Evolutionary conservation across 2,113 vertebrate genomes (phyloP).

Genomic region (Dasyurus viverrinus): DNA sequence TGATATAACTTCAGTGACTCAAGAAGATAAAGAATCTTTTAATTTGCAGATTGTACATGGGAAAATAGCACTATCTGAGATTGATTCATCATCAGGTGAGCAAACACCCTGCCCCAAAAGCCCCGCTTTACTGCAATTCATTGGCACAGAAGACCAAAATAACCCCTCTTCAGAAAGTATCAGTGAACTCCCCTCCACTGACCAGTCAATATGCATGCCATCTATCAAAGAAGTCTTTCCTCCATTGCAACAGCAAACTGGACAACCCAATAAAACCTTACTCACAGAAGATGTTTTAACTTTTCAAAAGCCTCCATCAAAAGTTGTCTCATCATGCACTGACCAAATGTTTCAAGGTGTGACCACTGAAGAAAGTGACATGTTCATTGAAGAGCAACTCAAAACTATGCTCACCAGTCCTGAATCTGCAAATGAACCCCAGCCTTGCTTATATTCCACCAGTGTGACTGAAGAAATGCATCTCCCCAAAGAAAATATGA

Average conservation of each 20-base stretch:
- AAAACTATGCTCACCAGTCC: conserved; percentile 76
- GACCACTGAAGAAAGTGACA: conserved; percentile 79
- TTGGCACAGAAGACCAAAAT: conserved; percentile 79
- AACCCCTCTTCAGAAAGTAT: conserved; percentile 75
- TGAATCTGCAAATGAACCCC: conserved; percentile 74
- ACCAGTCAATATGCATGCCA: conserved; percentile 56
- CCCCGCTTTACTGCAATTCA: conserved; percentile 73
- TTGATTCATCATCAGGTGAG: conserved; percentile 27
- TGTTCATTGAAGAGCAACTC: conserved; percentile 78
- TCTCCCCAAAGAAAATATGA: conserved; percentile 84
- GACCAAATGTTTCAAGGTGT: conserved; percentile 81
- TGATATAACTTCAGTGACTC: conserved; percentile 61
- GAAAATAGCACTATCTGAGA: background rate
- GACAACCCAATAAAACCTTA: conserved; percentile 75
- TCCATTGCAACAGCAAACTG: conserved; percentile 80
- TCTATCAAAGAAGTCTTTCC: conserved; percentile 76
- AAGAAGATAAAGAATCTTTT: conserved; percentile 47
- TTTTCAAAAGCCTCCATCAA: conserved; percentile 74
- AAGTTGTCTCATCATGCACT: conserved; percentile 77
- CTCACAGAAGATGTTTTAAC: conserved; percentile 83
- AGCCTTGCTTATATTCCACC: conserved; percentile 68
- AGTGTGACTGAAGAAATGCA: conserved; percentile 77
- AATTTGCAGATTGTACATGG: background rate
- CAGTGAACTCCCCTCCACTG: conserved; percentile 66
- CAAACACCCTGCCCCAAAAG: conserved; percentile 73